Conservation (phyloP, 2,113 vertebrate species). For the Silurus glanis region DNA sequence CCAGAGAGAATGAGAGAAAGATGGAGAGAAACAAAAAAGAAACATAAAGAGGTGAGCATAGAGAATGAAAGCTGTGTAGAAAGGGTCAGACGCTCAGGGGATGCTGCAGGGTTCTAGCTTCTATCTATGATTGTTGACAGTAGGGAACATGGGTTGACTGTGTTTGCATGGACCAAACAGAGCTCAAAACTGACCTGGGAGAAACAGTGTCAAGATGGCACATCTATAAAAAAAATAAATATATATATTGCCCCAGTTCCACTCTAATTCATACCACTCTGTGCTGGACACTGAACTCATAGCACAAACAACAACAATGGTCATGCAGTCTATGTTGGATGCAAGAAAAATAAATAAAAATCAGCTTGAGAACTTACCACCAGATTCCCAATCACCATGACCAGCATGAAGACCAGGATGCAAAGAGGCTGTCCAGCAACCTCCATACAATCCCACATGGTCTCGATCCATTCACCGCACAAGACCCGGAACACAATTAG, state of each 20-base stretch:
- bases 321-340: background rate
- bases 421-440: slow-evolving; percentile 80
- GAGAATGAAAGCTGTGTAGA: slow-evolving; percentile 24
- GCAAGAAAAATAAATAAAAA: background rate
- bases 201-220: slow-evolving; percentile 27
- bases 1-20: slow-evolving; percentile 23
- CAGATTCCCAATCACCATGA: slow-evolving; percentile 95
- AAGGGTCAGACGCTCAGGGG: slow-evolving; percentile 22
- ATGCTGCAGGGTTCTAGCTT: slow-evolving; percentile 44
- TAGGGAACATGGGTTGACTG: slow-evolving; percentile 46
- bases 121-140: slow-evolving; percentile 43
- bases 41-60: slow-evolving; percentile 5
- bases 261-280: background rate
- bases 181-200: slow-evolving; percentile 21
- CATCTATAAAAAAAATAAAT: slow-evolving; percentile 7
- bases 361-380: slow-evolving; percentile 82
- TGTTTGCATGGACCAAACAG: slow-evolving; percentile 48
- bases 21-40: slow-evolving; percentile 23
- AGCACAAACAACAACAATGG: background rate
- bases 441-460: slow-evolving; percentile 97
- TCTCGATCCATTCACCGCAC: slow-evolving; percentile 97
- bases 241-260: background rate
- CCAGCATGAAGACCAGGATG: slow-evolving; percentile 87
- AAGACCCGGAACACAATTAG: slow-evolving; percentile 90
- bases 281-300: background rate